phyloP scores from a whole-genome alignment of 2,888 invertebrate species.

The Calliphora vomitoria region DNA sequence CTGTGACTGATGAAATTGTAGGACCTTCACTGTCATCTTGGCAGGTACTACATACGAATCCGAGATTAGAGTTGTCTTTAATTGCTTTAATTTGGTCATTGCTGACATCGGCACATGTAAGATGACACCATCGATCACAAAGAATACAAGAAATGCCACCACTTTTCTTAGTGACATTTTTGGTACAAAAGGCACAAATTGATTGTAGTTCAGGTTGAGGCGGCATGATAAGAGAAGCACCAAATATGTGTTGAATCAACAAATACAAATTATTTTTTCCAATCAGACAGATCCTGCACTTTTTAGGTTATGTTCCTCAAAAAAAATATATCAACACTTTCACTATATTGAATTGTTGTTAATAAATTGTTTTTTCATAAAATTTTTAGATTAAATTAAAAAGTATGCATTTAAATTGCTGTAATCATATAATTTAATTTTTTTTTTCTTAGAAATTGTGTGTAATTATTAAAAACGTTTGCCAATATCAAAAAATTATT shows the following conservation, averaged over 20 bases:
- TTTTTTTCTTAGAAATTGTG: too few species aligned
- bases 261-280: too few species aligned
- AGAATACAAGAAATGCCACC: background rate
- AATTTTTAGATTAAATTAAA: background rate
- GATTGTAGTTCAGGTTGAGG: background rate
- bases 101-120: conserved; percentile 16
- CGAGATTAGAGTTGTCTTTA: conserved; percentile 16
- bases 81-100: conserved; percentile 12
- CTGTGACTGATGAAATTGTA: background rate
- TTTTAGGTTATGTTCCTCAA: background rate
- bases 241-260: too few species aligned
- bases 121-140: conserved; percentile 12
- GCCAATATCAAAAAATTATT: background rate
- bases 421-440: too few species aligned
- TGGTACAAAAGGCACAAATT: background rate
- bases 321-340: background rate
- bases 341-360: background rate
- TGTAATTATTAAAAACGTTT: background rate
- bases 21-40: background rate
- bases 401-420: too few species aligned
- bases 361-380: background rate
- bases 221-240: background rate
- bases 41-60: conserved; percentile 19
- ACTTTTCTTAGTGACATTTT: background rate
- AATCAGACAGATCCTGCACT: too few species aligned